These are phyloP conservation scores for Austrofundulus limnaeus DNA, from an alignment of 2,113 vertebrate genomes.

Conservation along the genomic window DNA sequence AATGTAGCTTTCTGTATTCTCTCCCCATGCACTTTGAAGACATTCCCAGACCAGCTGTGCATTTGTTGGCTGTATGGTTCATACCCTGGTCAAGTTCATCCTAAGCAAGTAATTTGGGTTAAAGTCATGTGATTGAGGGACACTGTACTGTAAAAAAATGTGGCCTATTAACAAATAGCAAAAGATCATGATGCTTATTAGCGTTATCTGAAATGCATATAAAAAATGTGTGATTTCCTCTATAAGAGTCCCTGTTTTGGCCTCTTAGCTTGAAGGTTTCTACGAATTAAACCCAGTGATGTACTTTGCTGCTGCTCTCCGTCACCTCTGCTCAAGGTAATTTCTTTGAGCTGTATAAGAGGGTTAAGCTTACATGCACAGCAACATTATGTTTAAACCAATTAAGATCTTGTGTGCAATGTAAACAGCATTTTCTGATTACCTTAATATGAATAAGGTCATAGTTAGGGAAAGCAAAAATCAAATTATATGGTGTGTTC, in stretches of 20 bases:
- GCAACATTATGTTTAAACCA: neutral
- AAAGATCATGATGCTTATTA: too few relatives aligned
- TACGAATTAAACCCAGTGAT: neutral
- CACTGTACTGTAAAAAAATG: neutral
- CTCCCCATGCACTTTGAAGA: neutral
- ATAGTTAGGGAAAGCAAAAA: neutral
- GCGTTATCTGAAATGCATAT: too few relatives aligned
- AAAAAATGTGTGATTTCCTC: too few relatives aligned
- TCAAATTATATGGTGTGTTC: neutral
- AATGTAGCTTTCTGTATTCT: neutral
- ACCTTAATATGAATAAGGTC: neutral
- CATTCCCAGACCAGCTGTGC: neutral
- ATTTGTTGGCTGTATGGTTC: neutral
- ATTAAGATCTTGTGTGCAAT: conserved; percentile 2
- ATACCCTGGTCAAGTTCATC: neutral
- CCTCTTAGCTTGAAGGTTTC: neutral
- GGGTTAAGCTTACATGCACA: neutral
- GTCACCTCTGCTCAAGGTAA: neutral
- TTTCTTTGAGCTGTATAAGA: neutral
- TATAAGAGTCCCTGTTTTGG: too few relatives aligned
- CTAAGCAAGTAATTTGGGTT: neutral
- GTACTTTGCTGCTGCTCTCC: neutral
- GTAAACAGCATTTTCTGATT: neutral
- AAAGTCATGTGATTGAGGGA: neutral
- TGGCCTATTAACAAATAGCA: neutral